Conservation (phyloP, 1,140 invertebrate genomes). For the Cyclina sinensis region DNA sequence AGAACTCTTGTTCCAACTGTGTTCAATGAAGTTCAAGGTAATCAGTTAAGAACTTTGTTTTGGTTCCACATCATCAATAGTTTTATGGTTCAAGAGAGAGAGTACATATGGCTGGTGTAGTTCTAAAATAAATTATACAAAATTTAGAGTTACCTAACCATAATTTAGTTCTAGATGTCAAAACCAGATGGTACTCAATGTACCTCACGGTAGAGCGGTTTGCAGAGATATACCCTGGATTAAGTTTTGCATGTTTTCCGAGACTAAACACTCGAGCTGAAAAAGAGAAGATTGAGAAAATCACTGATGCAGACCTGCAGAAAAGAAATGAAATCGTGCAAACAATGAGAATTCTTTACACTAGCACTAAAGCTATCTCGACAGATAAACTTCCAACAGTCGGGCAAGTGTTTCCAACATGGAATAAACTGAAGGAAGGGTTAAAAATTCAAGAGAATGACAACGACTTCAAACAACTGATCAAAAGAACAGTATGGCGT, state of each 20-base stretch:
- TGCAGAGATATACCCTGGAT: slow-evolving; percentile 7
- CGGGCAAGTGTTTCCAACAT: slow-evolving; percentile 18
- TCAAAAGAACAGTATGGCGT: slow-evolving; percentile 8
- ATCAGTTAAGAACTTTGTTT: no score
- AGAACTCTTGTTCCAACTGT: no score
- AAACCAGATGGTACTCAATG: slow-evolving; percentile 12
- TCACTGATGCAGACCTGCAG: background rate
- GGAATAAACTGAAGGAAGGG: background rate
- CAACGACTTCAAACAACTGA: background rate
- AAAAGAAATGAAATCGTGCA: background rate
- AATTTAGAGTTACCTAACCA: slow-evolving; percentile 17
- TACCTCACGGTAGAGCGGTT: slow-evolving; percentile 17
- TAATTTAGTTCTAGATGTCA: background rate
- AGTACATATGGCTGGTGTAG: slow-evolving; percentile 13
- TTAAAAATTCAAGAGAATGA: background rate
- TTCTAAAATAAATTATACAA: background rate
- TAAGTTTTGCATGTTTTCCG: background rate
- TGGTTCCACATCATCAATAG: no score
- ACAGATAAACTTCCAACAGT: slow-evolving; percentile 13
- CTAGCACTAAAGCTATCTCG: background rate
- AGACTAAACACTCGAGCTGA: background rate
- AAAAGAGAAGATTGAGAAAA: slow-evolving; percentile 4
- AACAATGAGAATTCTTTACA: slow-evolving; percentile 7
- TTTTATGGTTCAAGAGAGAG: no score
- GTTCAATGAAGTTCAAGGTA: no score